phyloP scores from a whole-genome alignment of 2,113 vertebrate genomes.

The Ovis aries region DNA sequence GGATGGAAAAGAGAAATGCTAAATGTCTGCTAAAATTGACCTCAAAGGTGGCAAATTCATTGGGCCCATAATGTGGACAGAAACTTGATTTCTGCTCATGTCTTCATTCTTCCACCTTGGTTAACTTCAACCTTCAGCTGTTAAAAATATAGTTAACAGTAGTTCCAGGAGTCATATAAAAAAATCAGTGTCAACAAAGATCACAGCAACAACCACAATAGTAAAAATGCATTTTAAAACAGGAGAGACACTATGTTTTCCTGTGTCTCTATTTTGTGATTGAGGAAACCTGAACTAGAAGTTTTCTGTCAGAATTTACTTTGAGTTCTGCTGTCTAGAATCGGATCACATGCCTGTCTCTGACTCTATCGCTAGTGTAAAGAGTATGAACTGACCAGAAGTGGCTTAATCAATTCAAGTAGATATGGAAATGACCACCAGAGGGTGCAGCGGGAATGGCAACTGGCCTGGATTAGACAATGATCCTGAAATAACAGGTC shows the following conservation, averaged over 20 bases:
- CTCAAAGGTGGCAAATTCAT: not conserved
- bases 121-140: not conserved
- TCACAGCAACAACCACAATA: not conserved
- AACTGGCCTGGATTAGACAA: not conserved
- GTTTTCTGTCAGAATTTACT: not conserved
- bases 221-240: not conserved
- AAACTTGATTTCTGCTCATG: not conserved
- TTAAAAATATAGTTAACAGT: not conserved
- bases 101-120: not conserved
- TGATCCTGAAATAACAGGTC: not conserved
- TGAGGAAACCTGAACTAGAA: not conserved
- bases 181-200: not conserved
- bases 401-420: not conserved
- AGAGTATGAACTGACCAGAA: not conserved
- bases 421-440: slow-evolving; percentile 41
- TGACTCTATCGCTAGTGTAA: not conserved
- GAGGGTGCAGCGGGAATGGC: slow-evolving; percentile 47
- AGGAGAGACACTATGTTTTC: not conserved
- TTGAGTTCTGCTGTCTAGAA: not conserved
- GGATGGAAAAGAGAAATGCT: not conserved
- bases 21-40: not conserved
- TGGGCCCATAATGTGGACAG: not conserved
- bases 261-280: not conserved
- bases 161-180: not conserved
- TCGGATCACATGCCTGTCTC: not conserved